Percentiles rank a stretch among this genome's conserved stretches.
These are phyloP conservation scores for Caenorhabditis remanei DNA, from an alignment of 1,140 invertebrate species.

Conservation along the genomic window DNA sequence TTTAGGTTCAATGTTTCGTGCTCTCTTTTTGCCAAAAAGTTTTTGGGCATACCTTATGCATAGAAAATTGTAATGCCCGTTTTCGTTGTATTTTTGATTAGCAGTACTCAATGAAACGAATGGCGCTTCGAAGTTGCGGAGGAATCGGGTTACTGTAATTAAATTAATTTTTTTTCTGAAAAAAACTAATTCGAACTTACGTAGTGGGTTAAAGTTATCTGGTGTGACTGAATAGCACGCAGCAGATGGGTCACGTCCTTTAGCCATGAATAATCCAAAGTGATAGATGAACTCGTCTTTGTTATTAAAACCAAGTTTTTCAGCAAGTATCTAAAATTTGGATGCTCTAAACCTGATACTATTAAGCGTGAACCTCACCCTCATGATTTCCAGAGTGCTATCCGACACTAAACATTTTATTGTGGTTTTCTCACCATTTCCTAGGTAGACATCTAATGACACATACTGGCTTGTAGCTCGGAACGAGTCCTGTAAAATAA, in stretches of 20 bases:
- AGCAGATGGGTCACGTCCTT: constrained; percentile 84
- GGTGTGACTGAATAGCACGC: constrained; percentile 80
- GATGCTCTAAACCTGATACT: not conserved
- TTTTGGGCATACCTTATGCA: constrained; percentile 64
- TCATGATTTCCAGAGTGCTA: constrained; percentile 86
- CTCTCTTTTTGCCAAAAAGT: not conserved
- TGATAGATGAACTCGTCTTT: constrained; percentile 86
- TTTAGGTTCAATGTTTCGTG: not conserved
- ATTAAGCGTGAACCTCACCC: constrained; percentile 79
- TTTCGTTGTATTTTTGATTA: constrained; percentile 74
- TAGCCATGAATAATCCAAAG: constrained; percentile 89
- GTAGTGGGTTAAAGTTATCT: constrained; percentile 35
- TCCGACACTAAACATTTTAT: constrained; percentile 87
- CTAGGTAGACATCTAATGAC: constrained; percentile 86
- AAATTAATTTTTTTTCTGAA: constrained; percentile 61
- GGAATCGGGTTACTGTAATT: constrained; percentile 85
- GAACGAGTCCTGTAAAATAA: constrained; percentile 87
- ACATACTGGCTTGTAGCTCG: constrained; percentile 82
- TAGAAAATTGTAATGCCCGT: constrained; percentile 77
- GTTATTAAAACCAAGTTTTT: constrained; percentile 82
- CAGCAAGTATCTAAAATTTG: constrained; percentile 8
- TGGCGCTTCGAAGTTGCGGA: constrained; percentile 96
- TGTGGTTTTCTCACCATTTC: constrained; percentile 88
- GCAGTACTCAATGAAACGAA: constrained; percentile 87
- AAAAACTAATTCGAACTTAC: constrained; percentile 49